Base-by-base conservation (phyloP, 1,140 invertebrate genomes). In the Dendroctonus valens region DNA sequence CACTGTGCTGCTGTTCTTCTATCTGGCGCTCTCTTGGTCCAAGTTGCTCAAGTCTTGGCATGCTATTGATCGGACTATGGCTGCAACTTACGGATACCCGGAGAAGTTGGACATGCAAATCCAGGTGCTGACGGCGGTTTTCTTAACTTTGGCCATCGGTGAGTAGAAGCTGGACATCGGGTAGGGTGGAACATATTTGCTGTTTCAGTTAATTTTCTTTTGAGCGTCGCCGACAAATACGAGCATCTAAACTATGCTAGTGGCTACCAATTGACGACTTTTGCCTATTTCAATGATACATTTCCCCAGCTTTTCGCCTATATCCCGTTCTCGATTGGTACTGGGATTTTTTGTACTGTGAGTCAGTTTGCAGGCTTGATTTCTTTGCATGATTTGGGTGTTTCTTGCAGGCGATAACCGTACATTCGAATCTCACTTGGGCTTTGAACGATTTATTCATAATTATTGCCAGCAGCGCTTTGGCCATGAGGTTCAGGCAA, bases 361-460 rank as follows among this genome's bases (percentile, higher is more conserved):
- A 26, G 26, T 3, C 26, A 26, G 26, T 26, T 26, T 26, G 55
- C 51, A 54, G 48, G 12, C 5, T 37, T 5, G n/a, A n/a, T n/a
- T 41, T 41, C 7, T 41, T 12, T 41, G n/a, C 7, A 26, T 5
- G 7, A 41, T n/a, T 7, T 58, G 5, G 7, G 7, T n/a, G 52
- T 48, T n/a, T 52, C 65, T 70, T 72, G 59, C 41, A 73, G 70
- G 52, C 69, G 5, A 48, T 68, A 14, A 60, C 26, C 4, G 41
- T 69, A 15, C 67, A 67, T 41, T 48, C 61, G 8, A 65, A 60
- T 14, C 50, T 74, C 14, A 62, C 54, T 54, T 71, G 68, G 69
- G 62, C 69, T 5, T 65, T 69, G 9, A 74, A 72, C 46, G 71
- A 74, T 68, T 48, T 74, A 41, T 74, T 74, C 62, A 70, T 74